These are phyloP conservation scores for Bergia puertoricense DNA, from an alignment of 92 coral and sea anemone genomes.

Conservation along the genomic window DNA sequence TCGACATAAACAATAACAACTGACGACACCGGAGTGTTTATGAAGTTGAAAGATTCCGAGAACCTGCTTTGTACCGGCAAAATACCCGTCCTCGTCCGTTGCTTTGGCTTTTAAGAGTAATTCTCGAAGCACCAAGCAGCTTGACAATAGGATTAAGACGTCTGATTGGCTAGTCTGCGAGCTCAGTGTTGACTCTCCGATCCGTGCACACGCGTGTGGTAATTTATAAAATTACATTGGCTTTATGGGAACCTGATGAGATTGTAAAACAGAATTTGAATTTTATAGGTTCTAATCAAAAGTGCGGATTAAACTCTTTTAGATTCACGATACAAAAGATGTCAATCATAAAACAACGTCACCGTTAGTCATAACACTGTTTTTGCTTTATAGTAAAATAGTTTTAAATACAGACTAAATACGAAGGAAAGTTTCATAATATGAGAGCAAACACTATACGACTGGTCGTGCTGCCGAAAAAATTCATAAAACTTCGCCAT, in stretches of 20 bases:
- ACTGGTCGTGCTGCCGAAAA: not conserved
- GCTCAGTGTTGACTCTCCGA: no score
- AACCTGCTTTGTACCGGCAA: not conserved
- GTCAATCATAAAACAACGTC: not conserved
- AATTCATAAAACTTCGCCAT: not conserved
- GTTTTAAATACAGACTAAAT: not conserved
- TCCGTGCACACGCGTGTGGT: not conserved
- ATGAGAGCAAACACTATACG: not conserved
- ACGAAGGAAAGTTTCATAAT: not conserved
- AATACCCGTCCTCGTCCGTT: not conserved
- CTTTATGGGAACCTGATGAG: not conserved
- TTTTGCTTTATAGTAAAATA: not conserved
- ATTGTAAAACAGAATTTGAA: not conserved
- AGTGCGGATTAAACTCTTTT: not conserved
- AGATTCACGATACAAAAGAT: not conserved
- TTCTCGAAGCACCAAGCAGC: not conserved
- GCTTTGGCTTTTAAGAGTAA: slow-evolving; percentile 1
- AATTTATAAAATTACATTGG: not conserved
- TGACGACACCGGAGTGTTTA: not conserved
- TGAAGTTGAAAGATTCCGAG: not conserved
- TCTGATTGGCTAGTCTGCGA: slow-evolving; percentile 8
- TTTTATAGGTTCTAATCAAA: not conserved
- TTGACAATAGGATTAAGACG: not conserved
- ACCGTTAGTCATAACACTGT: not conserved
- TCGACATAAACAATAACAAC: slow-evolving; percentile 17